Evolutionary conservation across 2,888 invertebrate species (phyloP).

Genomic region (Torymus tubicola): DNA sequence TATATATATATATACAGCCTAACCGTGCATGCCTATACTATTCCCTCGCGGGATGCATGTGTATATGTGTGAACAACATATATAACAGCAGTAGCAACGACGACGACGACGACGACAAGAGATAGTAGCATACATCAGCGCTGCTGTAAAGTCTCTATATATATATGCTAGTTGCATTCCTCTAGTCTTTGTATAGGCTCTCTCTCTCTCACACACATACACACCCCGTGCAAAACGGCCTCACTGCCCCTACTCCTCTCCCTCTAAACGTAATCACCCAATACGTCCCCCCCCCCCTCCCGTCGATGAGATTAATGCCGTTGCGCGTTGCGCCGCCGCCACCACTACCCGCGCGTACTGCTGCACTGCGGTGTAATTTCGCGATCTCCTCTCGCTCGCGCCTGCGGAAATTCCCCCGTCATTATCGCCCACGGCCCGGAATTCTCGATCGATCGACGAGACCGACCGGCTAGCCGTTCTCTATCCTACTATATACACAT

Average conservation of each 20-base stretch:
- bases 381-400: conserved; percentile 34
- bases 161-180: conserved; percentile 15
- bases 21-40: too few species aligned
- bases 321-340: conserved; percentile 56
- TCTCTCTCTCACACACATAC: too few species aligned
- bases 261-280: conserved; percentile 66
- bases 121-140: too few species aligned
- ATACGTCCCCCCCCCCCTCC: conserved; percentile 65
- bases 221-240: conserved; percentile 29
- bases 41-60: too few species aligned
- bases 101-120: too few species aligned
- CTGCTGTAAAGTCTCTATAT: too few species aligned
- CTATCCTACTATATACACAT: too few species aligned
- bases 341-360: background rate
- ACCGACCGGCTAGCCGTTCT: too few species aligned
- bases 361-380: conserved; percentile 40
- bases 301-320: conserved; percentile 70
- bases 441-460: conserved; percentile 40
- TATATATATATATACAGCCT: too few species aligned
- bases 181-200: background rate
- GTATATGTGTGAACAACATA: too few species aligned
- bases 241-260: conserved; percentile 47
- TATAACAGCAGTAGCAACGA: too few species aligned
- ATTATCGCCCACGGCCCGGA: conserved; percentile 39
- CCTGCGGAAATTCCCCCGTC: conserved; percentile 58